Evolutionary conservation across 2,113 vertebrate genomes (phyloP).

Genomic region (Gorsachius goisagi): DNA sequence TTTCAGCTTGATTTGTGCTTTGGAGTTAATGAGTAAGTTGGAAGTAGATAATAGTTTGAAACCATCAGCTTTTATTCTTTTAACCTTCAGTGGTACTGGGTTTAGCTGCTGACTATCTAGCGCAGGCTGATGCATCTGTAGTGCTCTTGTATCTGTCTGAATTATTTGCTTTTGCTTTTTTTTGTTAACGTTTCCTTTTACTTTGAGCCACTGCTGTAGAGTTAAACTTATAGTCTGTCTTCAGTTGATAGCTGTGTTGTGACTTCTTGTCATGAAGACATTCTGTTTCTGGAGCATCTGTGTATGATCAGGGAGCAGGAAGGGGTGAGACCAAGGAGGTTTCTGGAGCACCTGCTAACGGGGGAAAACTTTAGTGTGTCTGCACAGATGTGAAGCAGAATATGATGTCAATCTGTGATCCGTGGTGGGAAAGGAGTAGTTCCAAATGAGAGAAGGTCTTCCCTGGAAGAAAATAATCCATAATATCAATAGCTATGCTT

Average conservation of each 20-base stretch:
- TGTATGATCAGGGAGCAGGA: neutral
- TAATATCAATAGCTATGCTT: too few relatives aligned
- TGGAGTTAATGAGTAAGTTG: neutral
- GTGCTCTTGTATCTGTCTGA: neutral
- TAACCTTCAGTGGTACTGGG: too few relatives aligned
- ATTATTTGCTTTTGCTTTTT: neutral
- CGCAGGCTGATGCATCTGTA: neutral
- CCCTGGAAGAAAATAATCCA: neutral
- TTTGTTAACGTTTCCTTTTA: neutral
- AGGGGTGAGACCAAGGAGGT: neutral
- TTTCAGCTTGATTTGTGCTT: neutral
- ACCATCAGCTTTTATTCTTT: neutral
- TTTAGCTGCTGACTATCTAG: neutral
- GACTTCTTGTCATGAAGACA: neutral
- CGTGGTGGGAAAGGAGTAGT: neutral
- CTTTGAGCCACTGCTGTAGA: neutral
- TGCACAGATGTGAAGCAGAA: neutral
- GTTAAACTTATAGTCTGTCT: neutral
- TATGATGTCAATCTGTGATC: neutral
- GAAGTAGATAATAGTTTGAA: neutral
- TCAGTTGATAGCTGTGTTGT: neutral
- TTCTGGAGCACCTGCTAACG: accelerated
- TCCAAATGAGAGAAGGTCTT: neutral
- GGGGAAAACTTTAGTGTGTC: neutral
- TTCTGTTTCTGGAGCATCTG: neutral